Base-by-base conservation (phyloP, 2,797 vertebrate genomes). In the Somateria mollissima region DNA sequence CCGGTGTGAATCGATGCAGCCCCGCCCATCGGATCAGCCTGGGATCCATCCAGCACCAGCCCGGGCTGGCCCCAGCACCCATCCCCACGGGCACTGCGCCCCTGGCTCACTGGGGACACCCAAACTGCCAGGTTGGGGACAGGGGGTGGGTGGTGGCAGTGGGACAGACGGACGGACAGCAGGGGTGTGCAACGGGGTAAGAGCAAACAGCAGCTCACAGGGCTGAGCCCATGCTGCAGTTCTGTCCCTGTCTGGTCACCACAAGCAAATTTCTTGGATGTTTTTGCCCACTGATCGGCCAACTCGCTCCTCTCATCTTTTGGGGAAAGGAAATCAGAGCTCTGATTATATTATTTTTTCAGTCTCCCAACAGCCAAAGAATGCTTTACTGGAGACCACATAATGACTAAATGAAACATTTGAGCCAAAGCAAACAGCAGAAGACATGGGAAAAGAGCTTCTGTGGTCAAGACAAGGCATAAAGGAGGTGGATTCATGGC, bases 371-470 rank as follows among this genome's bases (percentile, higher is more conserved):
- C 43, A 75, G 84, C 56, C 66, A 90, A 56, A 61, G 41, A 65
- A 73, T 21, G 64, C 39, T 61, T 84, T 85, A n/a, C 14, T 71
- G 57, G 60, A 90, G 71, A 73, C 81, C 53, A 76, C 60, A 60
- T 56, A 49, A 76, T 65, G 45, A 75, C 87, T 82, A 89, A 89
- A 67, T 0, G 0, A 80, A 90, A 78, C 25, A 54, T n/a, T 30
- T n/a, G 58, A 87, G 75, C 72, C 72, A 89, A 77, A 92, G 60
- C 61, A 83, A 94, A 72, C 43, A 85, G 72, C 61, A 89, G 83
- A 81, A 92, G 61, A 80, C 2, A 13, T 67, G 72, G 64, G 65
- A 71, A 90, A 93, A 87, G 69, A 86, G n/a, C 24, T 87, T 95
- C 86, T 84, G 70, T 3, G 34, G 61, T 93, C 72, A 87, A 87